A percentile compares a stretch with the other conserved stretches of the same genome.
Conservation (phyloP, 2,113 vertebrate genomes). For the Psittacus erithacus region DNA sequence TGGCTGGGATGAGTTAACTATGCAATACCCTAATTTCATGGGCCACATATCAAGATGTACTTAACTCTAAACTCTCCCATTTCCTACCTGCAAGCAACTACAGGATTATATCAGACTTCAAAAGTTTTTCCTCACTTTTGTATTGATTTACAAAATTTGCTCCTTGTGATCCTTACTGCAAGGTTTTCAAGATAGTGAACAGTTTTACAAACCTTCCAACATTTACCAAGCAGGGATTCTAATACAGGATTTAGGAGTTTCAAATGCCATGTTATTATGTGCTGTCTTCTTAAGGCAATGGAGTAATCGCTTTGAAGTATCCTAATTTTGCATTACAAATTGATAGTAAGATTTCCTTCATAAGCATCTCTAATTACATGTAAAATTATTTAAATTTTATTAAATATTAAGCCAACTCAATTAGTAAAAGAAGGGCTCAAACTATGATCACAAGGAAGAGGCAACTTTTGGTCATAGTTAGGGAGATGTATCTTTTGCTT, state of each 20-base stretch:
- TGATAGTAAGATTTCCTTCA: accelerated
- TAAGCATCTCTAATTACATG: neutral
- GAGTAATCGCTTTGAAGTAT: neutral
- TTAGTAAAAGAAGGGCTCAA: neutral
- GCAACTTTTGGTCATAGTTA: neutral
- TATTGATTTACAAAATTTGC: neutral
- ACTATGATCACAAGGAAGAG: neutral
- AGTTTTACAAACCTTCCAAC: neutral
- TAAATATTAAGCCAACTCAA: neutral
- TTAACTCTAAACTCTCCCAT: neutral
- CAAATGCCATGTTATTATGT: neutral
- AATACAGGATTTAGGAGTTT: neutral
- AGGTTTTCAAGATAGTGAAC: neutral
- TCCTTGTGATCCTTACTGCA: neutral
- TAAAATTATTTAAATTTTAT: neutral
- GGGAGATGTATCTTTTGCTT: neutral
- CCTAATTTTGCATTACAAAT: neutral
- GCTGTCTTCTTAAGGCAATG: neutral
- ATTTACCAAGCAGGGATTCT: neutral
- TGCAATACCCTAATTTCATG: neutral
- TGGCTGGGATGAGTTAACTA: neutral
- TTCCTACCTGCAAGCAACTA: neutral
- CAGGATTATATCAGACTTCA: neutral
- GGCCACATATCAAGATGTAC: neutral
- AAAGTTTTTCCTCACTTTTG: neutral